A percentile compares a stretch with the other conserved stretches of the same genome.
Evolutionary conservation across 2,888 invertebrate species (phyloP).

Genomic region (Omphaloscelis lunosa): DNA sequence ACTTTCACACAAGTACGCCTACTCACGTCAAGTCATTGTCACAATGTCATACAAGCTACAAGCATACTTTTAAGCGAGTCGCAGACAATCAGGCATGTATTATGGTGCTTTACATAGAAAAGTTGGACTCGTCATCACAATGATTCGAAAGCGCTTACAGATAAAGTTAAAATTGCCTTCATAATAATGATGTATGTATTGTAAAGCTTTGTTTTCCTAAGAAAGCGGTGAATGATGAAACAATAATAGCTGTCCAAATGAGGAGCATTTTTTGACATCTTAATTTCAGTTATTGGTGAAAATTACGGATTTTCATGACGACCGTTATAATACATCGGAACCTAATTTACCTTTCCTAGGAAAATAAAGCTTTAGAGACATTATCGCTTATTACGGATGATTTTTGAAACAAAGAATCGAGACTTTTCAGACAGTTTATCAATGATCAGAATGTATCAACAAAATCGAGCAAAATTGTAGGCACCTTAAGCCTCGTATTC

Average conservation of each 20-base stretch:
- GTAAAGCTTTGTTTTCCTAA: background rate
- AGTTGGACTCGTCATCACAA: background rate
- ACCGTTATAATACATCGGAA: too few species aligned
- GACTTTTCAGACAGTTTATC: background rate
- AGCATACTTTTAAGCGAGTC: background rate
- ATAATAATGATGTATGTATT: background rate
- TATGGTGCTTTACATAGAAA: background rate
- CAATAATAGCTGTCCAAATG: too few species aligned
- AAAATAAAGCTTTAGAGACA: background rate
- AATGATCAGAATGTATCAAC: background rate
- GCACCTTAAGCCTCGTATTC: slow-evolving; percentile 1
- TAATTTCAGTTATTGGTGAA: too few species aligned
- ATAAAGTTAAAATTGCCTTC: background rate
- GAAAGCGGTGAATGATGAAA: too few species aligned
- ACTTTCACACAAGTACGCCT: background rate
- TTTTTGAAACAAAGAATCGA: background rate
- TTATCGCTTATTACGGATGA: background rate
- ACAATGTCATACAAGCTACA: background rate
- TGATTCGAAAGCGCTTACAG: background rate
- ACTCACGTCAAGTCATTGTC: background rate
- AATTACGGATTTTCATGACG: too few species aligned
- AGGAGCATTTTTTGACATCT: too few species aligned
- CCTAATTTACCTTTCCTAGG: too few species aligned
- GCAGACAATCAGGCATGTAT: background rate
- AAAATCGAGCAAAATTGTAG: slow-evolving; percentile 44